Evolutionary conservation across 1,140 invertebrate genomes (phyloP).

Genomic region (Phymorhynchus buccinoides): DNA sequence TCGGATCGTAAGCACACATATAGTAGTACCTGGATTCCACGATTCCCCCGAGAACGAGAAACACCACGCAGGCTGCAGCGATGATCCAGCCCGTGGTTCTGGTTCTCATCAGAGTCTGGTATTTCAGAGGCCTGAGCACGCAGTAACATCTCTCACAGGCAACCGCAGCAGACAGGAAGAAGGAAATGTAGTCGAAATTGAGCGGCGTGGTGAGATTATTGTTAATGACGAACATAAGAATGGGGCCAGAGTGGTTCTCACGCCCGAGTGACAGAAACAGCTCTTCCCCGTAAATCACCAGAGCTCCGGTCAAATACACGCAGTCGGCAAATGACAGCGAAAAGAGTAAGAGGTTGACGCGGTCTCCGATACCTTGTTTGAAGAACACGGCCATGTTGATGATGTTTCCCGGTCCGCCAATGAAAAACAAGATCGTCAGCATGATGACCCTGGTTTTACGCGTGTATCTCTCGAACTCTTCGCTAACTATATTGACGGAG

Average conservation of each 20-base stretch:
- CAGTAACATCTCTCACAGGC: background rate
- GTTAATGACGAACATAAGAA: background rate
- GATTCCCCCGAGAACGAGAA: background rate
- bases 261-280: background rate
- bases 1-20: background rate
- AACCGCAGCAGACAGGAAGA: background rate
- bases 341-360: background rate
- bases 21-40: background rate
- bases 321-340: background rate
- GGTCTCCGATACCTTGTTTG: background rate
- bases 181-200: background rate
- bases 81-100: background rate
- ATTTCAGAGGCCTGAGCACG: background rate
- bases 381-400: conserved; percentile 3
- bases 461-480: background rate
- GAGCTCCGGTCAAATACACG: too few species aligned
- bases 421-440: background rate
- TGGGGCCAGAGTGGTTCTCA: background rate
- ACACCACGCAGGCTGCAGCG: background rate
- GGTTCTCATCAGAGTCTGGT: background rate
- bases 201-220: background rate
- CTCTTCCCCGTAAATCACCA: background rate
- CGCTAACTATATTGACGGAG: background rate
- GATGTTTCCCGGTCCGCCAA: background rate
- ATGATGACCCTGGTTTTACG: background rate